Base-by-base conservation (phyloP, 1,140 invertebrate genomes). In the Pogonomyrmex barbatus region DNA sequence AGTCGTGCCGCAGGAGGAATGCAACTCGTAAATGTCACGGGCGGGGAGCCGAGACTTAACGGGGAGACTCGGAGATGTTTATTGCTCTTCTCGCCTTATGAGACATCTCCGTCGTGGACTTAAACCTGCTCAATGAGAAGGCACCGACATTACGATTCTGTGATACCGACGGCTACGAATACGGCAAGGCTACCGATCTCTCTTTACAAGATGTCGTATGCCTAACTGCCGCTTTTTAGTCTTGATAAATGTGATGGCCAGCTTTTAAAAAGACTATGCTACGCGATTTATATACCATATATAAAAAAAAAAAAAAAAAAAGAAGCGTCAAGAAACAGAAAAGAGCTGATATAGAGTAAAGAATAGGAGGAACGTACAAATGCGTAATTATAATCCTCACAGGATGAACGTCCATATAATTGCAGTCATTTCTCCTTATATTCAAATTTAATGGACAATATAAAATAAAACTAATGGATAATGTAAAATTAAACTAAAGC, bases 11-110 rank as follows among this genome's bases (percentile, higher is more conserved):
- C n/a, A 73, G 30, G 33, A 62, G 60, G 81, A 85, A 85, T 65
- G 70, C 58, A 47, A 58, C 45, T 58, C 24, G 70, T n/a, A 89
- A 85, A 89, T 86, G 70, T 86, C 87, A 89, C 68, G 75, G 9
- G 42, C 70, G 56, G 63, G 75, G 50, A 77, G 42, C 39, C 12
- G 67, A 36, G 65, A 75, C 47, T 45, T 52, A 60, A 88, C 42
- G 60, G 65, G 2, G 2, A 12, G 24, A 39, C 47, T 65, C 10
- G 36, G 39, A 70, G 68, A 79, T 52, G 52, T 76, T 76, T 67
- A 17, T 62, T 56, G 24, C 33, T 88, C 68, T 75, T 86, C 58
- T 83, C 56, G 50, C 65, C 39, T 81, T 47, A 45, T 50, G 39
- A 70, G 24, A 42, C 52, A 62, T 24, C n/a, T 33, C 24, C 50